phyloP scores from a whole-genome alignment of 2,113 vertebrate species.

The Rhinogobius similis region DNA sequence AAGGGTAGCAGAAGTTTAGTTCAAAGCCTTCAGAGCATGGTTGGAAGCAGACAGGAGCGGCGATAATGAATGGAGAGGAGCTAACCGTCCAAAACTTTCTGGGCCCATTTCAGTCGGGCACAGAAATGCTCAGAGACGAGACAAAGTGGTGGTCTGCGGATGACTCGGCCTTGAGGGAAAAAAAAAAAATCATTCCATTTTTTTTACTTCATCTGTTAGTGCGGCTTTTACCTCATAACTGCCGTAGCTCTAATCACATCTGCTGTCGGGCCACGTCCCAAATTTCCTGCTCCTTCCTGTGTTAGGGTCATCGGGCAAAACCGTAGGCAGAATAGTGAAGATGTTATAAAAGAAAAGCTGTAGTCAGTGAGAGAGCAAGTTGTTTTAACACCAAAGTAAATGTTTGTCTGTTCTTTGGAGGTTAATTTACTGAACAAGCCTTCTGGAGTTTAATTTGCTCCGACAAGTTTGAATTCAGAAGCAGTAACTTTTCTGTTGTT shows the following conservation, averaged over 20 bases:
- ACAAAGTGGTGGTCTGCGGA: constrained; percentile 15
- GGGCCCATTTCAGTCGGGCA: constrained; percentile 18
- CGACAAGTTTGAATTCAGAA: too few relatives aligned
- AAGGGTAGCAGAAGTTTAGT: neutral
- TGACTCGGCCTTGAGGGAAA: neutral
- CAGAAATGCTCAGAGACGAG: constrained; percentile 18
- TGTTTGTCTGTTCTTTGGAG: too few relatives aligned
- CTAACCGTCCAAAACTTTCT: neutral
- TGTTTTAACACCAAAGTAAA: too few relatives aligned
- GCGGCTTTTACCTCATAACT: constrained; percentile 2
- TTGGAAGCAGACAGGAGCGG: neutral
- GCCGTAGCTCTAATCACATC: constrained; percentile 21
- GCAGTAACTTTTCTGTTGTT: too few relatives aligned
- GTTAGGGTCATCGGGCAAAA: constrained; percentile 16
- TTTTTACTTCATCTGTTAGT: constrained; percentile 24
- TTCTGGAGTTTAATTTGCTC: too few relatives aligned
- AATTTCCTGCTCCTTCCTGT: constrained; percentile 28
- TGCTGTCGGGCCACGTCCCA: constrained; percentile 33
- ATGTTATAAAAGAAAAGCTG: constrained; percentile 18
- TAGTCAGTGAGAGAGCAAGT: too few relatives aligned
- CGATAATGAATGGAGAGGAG: constrained; percentile 25
- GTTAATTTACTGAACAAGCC: too few relatives aligned
- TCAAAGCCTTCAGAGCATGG: constrained; percentile 8
- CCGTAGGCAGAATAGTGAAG: constrained; percentile 12
- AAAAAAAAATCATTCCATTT: constrained; percentile 7